Evolutionary conservation across 2,888 invertebrate species (phyloP).

Genomic region (Isoperla grammatica): DNA sequence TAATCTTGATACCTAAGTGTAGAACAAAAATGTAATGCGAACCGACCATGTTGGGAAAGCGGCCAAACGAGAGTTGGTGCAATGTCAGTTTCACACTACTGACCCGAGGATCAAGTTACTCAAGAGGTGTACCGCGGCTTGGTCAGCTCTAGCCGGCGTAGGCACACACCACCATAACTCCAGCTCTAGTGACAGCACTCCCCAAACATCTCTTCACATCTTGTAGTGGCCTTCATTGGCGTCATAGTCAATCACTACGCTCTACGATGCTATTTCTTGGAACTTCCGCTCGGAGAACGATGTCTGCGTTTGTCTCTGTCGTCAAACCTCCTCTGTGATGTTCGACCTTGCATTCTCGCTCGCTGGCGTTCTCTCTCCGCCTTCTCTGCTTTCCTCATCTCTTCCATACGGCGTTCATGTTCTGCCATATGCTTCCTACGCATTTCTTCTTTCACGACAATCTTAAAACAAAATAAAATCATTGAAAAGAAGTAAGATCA

Average conservation of each 20-base stretch:
- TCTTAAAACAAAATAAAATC: slow-evolving; percentile 56
- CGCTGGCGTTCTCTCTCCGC: slow-evolving; percentile 36
- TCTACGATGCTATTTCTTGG: slow-evolving; percentile 23
- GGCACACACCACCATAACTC: background rate
- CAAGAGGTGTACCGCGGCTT: too few relatives aligned
- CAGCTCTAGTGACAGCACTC: background rate
- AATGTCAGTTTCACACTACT: background rate
- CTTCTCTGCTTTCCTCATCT: slow-evolving; percentile 55
- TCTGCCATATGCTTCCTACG: slow-evolving; percentile 82
- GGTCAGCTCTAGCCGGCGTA: background rate
- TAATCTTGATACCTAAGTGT: too few relatives aligned
- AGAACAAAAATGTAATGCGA: background rate
- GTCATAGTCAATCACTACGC: background rate
- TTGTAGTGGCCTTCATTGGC: background rate
- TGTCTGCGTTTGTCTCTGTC: slow-evolving; percentile 18
- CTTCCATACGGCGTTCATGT: slow-evolving; percentile 71
- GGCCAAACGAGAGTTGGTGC: slow-evolving; percentile 9
- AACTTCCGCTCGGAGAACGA: slow-evolving; percentile 22
- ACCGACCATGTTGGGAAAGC: slow-evolving; percentile 13
- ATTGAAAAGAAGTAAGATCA: background rate
- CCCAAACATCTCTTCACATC: background rate
- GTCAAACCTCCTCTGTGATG: slow-evolving; percentile 16
- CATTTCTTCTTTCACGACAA: slow-evolving; percentile 83
- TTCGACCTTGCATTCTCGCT: slow-evolving; percentile 21
- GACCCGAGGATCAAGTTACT: background rate